Evolutionary conservation across 2,797 vertebrate species (phyloP).

Genomic region (Agapornis canus): DNA sequence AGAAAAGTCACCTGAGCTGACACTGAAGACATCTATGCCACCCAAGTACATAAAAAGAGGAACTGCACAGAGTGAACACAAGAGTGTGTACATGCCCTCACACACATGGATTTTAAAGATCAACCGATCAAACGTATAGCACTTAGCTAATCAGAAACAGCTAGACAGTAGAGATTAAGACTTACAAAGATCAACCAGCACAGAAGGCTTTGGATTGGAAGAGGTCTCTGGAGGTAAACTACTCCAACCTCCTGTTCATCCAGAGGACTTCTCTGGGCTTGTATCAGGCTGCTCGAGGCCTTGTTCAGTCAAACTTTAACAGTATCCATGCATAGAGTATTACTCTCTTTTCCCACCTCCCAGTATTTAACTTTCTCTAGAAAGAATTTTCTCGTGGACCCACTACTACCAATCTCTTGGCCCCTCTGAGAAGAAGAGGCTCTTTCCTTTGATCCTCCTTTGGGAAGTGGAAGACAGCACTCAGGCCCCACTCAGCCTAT

Average conservation of each 20-base stretch:
- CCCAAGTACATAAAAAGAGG: not conserved
- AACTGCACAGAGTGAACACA: not conserved
- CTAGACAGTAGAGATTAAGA: not conserved
- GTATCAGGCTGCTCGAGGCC: not conserved
- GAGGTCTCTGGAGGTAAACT: not conserved
- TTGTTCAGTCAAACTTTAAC: not conserved
- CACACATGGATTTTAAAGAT: not conserved
- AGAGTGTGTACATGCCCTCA: fast-evolving
- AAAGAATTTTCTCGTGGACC: not conserved
- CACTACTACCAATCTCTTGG: not conserved
- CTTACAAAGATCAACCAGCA: not conserved
- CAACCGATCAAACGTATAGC: not conserved
- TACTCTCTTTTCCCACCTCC: not conserved
- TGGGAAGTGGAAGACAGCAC: not conserved
- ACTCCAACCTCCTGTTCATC: not conserved
- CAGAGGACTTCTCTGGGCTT: not conserved
- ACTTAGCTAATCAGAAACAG: not conserved
- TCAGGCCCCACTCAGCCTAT: not conserved
- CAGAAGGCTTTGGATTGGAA: not conserved
- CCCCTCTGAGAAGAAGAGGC: not conserved
- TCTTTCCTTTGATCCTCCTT: not conserved
- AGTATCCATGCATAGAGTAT: not conserved
- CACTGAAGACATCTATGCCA: not conserved
- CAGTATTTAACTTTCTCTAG: not conserved
- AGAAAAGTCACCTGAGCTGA: not conserved